These are phyloP conservation scores for Psophia crepitans DNA, from an alignment of 2,113 vertebrate species.

Conservation along the genomic window DNA sequence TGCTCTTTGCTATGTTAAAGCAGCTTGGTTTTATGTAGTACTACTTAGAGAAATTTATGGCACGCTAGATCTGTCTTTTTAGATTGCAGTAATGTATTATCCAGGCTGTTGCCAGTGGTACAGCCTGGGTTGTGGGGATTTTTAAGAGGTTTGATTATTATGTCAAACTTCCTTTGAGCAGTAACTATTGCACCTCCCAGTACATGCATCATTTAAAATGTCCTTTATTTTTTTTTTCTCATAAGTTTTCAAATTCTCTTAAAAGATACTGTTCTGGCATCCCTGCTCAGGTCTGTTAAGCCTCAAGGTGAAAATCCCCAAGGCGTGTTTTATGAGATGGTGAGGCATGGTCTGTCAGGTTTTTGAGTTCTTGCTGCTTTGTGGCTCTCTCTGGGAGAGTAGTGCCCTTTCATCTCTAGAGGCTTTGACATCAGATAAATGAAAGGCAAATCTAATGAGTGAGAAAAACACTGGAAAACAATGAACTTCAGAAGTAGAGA, in stretches of 20 bases:
- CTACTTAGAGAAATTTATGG: neutral
- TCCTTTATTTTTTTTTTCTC: neutral
- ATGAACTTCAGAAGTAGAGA: slow-evolving; percentile 60
- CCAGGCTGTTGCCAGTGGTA: neutral
- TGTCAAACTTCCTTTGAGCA: neutral
- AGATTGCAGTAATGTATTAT: neutral
- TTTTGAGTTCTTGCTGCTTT: neutral
- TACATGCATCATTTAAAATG: neutral
- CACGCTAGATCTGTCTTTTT: neutral
- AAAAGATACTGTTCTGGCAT: neutral
- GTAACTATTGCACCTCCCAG: neutral
- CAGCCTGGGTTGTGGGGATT: neutral
- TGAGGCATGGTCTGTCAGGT: neutral
- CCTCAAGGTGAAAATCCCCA: slow-evolving; percentile 17
- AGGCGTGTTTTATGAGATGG: neutral
- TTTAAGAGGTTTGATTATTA: neutral
- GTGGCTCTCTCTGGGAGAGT: neutral
- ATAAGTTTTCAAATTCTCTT: neutral
- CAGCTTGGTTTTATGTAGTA: neutral
- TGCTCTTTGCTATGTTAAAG: neutral
- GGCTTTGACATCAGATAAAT: slow-evolving; percentile 44
- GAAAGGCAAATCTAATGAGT: slow-evolving; percentile 41
- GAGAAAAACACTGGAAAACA: slow-evolving; percentile 57
- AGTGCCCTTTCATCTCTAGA: slow-evolving; percentile 44
- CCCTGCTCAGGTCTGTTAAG: neutral